phyloP scores from a whole-genome alignment of 2,113 vertebrate genomes.

The Tupaia tana region DNA sequence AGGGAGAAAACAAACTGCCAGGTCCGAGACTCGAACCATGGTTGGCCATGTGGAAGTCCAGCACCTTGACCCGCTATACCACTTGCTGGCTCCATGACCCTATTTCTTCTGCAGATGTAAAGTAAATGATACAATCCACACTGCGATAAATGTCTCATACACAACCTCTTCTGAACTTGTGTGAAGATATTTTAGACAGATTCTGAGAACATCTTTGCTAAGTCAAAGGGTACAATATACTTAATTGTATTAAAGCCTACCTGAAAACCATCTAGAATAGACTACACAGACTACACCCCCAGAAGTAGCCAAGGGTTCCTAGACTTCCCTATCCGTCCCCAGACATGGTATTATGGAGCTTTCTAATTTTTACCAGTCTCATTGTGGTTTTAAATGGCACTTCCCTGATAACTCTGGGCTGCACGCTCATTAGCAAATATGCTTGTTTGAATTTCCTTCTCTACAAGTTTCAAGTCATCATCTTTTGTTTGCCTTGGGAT shows the following conservation, averaged over 20 bases:
- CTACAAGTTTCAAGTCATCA: neutral
- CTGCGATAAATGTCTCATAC: too few relatives aligned
- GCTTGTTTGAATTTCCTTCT: neutral
- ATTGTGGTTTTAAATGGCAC: neutral
- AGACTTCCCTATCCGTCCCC: neutral
- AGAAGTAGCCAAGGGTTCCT: accelerated
- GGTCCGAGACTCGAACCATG: too few relatives aligned
- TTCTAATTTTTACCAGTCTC: neutral
- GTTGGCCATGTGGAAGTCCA: too few relatives aligned
- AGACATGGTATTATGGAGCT: neutral
- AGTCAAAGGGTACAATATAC: neutral
- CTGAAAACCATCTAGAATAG: neutral
- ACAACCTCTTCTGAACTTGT: neutral
- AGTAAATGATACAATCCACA: too few relatives aligned
- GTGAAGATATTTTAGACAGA: neutral
- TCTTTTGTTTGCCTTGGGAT: neutral
- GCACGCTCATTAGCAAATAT: neutral
- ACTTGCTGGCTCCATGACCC: too few relatives aligned
- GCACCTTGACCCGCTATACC: too few relatives aligned
- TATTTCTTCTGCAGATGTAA: too few relatives aligned
- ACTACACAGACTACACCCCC: neutral
- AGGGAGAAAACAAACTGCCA: too few relatives aligned
- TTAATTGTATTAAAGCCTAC: neutral
- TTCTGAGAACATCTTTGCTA: neutral
- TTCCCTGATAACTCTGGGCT: neutral